Percentiles rank a stretch among this genome's conserved stretches.
These are phyloP conservation scores for Malthinus seriepunctatus DNA, from an alignment of 2,888 invertebrate genomes.

Conservation along the genomic window DNA sequence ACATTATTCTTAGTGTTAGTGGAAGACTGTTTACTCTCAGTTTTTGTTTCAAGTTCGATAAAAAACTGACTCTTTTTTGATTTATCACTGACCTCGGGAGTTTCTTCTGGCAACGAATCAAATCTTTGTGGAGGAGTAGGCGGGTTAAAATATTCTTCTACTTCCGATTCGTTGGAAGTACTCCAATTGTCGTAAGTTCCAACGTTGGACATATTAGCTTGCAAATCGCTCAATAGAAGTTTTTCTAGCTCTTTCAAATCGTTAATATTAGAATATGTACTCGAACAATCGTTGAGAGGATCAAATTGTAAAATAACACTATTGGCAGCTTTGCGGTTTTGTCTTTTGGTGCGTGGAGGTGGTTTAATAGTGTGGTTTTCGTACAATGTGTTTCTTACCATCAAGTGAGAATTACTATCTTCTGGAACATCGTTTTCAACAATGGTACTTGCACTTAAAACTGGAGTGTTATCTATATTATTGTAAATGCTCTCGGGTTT, in stretches of 20 bases:
- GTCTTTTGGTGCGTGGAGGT: conserved; percentile 31
- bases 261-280: conserved; percentile 56
- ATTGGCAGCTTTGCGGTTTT: conserved; percentile 49
- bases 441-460: conserved; percentile 34
- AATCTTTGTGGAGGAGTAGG: conserved; percentile 66
- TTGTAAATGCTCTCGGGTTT: conserved; percentile 37
- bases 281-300: conserved; percentile 54
- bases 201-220: conserved; percentile 61
- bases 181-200: conserved; percentile 54
- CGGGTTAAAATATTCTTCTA: conserved; percentile 59
- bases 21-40: background rate
- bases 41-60: conserved; percentile 21
- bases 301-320: conserved; percentile 78
- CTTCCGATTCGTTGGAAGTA: conserved; percentile 57
- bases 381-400: conserved; percentile 52
- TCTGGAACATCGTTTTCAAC: conserved; percentile 28
- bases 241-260: conserved; percentile 68
- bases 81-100: conserved; percentile 38
- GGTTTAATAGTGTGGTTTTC: conserved; percentile 52
- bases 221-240: conserved; percentile 69
- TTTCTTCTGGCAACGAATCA: conserved; percentile 65
- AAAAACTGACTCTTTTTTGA: conserved; percentile 46
- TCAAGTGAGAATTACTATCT: conserved; percentile 23
- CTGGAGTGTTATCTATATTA: conserved; percentile 45
- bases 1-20: conserved; percentile 2